Percentiles rank a stretch among this genome's conserved stretches.
These are phyloP conservation scores for Margarornis squamiger DNA, from an alignment of 2,797 vertebrate species.

Conservation along the genomic window DNA sequence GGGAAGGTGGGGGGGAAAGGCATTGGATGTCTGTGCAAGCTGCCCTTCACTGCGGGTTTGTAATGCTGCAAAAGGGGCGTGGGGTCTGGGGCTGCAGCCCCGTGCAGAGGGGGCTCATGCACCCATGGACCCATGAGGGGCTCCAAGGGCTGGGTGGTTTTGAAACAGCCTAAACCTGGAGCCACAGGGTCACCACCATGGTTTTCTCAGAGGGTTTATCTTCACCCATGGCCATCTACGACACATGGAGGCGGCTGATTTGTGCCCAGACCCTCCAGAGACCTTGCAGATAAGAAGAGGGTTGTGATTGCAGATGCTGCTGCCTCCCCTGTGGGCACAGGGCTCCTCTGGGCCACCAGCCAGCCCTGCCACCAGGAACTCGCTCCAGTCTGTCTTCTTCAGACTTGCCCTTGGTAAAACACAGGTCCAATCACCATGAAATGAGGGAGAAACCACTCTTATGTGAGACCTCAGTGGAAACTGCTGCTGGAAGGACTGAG, in stretches of 20 bases:
- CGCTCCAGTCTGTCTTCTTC: not conserved
- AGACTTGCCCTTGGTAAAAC: not conserved
- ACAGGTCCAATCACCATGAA: not conserved
- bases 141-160: not conserved
- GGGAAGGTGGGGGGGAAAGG: not conserved
- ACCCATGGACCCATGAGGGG: not conserved
- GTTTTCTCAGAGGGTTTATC: not conserved
- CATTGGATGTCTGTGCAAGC: not conserved
- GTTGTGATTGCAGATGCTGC: accelerated
- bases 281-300: not conserved
- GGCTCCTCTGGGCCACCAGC: not conserved
- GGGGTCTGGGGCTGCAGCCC: not conserved
- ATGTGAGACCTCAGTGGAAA: not conserved
- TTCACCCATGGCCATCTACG: not conserved
- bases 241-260: not conserved
- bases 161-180: not conserved
- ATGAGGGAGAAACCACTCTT: not conserved
- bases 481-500: not conserved
- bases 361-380: not conserved
- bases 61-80: not conserved
- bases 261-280: not conserved
- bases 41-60: not conserved
- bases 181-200: not conserved
- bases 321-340: not conserved
- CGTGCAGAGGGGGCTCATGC: accelerated